Evolutionary conservation across 2,888 invertebrate genomes (phyloP).

Genomic region (Lepetodrilus schrolli): DNA sequence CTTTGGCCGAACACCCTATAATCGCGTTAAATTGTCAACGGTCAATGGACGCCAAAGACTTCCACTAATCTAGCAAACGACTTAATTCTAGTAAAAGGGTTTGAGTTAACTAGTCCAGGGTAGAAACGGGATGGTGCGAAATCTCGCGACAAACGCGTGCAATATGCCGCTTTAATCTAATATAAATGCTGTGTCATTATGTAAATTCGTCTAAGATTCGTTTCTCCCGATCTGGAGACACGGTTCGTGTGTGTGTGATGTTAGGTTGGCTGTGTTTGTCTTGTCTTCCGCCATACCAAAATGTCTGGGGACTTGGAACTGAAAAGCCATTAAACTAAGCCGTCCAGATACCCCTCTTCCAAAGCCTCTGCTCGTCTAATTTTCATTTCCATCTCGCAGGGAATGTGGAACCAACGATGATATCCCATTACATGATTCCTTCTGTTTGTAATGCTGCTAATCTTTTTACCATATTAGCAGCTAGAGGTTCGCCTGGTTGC

Average conservation of each 20-base stretch:
- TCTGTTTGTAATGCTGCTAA: constrained; percentile 31
- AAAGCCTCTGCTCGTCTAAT: constrained; percentile 1
- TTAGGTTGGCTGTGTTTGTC: constrained; percentile 12
- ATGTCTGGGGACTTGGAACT: background rate
- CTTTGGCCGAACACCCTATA: constrained; percentile 28
- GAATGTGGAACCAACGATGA: background rate
- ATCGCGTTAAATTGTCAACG: constrained; percentile 30
- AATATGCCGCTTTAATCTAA: constrained; percentile 35
- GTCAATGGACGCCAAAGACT: constrained; percentile 21
- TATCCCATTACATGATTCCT: constrained; percentile 30
- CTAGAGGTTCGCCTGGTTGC: background rate
- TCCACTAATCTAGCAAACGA: constrained; percentile 33
- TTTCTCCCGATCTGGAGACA: constrained; percentile 4
- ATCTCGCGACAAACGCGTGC: constrained; percentile 32
- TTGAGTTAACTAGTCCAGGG: constrained; percentile 18
- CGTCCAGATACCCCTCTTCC: constrained; percentile 1
- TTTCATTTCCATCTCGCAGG: background rate
- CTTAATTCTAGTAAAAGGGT: constrained; percentile 32
- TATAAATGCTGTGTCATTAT: constrained; percentile 34
- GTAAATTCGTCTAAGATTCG: constrained; percentile 33
- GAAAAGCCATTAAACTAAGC: constrained; percentile 20
- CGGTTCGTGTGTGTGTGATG: constrained; percentile 4
- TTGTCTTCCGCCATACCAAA: background rate
- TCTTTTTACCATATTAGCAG: constrained; percentile 30
- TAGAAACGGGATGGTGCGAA: background rate